Percentiles rank a stretch among this genome's conserved stretches.
phyloP scores from a whole-genome alignment of 2,113 vertebrate genomes.

The Toxotes chatareus region DNA sequence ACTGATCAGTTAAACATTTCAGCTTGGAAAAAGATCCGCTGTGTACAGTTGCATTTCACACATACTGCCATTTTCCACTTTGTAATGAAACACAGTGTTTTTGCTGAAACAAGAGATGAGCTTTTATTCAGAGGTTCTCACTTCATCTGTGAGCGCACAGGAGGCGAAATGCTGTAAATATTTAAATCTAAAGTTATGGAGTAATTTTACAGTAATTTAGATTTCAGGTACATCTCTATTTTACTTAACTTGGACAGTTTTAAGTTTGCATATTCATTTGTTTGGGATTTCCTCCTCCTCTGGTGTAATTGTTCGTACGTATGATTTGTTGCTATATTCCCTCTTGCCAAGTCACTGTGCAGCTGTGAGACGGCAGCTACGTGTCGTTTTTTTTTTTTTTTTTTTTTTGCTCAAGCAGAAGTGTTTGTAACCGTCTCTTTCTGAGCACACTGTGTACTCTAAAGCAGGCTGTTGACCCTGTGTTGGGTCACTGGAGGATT shows the following conservation, averaged over 20 bases:
- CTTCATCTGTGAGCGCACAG: not conserved
- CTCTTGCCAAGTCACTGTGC: not conserved
- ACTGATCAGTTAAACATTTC: too few relatives aligned
- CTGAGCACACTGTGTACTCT: conserved; percentile 59
- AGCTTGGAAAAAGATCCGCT: too few relatives aligned
- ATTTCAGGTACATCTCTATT: not conserved
- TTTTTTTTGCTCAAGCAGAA: not conserved
- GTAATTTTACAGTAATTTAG: not conserved
- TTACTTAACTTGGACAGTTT: not conserved
- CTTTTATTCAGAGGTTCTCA: not conserved
- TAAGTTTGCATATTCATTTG: not conserved
- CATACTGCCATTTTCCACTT: not conserved
- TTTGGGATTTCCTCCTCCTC: not conserved
- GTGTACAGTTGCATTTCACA: too few relatives aligned
- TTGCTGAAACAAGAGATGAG: not conserved
- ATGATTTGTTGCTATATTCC: not conserved
- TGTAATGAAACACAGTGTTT: not conserved
- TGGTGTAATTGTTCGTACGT: not conserved
- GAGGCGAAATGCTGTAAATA: not conserved
- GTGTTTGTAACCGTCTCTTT: conserved; percentile 9
- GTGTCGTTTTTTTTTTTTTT: not conserved
- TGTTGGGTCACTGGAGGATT: conserved; percentile 29
- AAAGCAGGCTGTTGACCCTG: not conserved
- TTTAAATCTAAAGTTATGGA: not conserved
- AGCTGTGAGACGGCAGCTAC: conserved; percentile 7